Percentiles rank a stretch among this genome's conserved stretches.
Conservation (phyloP, 2,888 invertebrate genomes). For the Callosobruchus maculatus region DNA sequence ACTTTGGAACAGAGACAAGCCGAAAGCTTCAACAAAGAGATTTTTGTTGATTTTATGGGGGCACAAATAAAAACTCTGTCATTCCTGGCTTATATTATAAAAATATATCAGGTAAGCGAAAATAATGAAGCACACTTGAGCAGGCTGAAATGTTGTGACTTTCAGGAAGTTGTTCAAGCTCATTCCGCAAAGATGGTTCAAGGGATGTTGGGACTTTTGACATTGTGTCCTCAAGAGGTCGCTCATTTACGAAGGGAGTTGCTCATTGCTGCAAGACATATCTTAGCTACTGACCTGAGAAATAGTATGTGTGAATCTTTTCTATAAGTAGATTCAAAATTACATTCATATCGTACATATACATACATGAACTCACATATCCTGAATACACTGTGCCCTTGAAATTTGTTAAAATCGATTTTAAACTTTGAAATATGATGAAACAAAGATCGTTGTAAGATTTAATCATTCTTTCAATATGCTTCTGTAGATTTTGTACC, state of each 20-base stretch:
- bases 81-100: constrained; percentile 93
- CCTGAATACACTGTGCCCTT: too few relatives aligned
- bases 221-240: constrained; percentile 91
- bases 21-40: constrained; percentile 87
- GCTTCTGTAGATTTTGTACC: constrained; percentile 80
- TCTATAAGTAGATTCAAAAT: neutral
- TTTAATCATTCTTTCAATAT: neutral
- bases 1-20: constrained; percentile 75
- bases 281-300: constrained; percentile 89
- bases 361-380: too few relatives aligned
- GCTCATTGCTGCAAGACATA: constrained; percentile 91
- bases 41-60: constrained; percentile 98
- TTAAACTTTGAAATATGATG: too few relatives aligned
- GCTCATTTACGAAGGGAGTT: constrained; percentile 91
- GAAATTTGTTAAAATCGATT: too few relatives aligned
- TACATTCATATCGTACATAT: too few relatives aligned
- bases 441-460: too few relatives aligned
- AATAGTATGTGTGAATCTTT: constrained; percentile 58
- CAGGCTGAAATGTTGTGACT: constrained; percentile 77
- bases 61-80: constrained; percentile 97
- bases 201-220: constrained; percentile 86
- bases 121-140: too few relatives aligned
- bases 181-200: constrained; percentile 83
- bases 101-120: constrained; percentile 73
- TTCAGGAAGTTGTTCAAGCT: constrained; percentile 75